These are phyloP conservation scores for Onychostruthus taczanowskii DNA, from an alignment of 2,113 vertebrate genomes.

Conservation along the genomic window DNA sequence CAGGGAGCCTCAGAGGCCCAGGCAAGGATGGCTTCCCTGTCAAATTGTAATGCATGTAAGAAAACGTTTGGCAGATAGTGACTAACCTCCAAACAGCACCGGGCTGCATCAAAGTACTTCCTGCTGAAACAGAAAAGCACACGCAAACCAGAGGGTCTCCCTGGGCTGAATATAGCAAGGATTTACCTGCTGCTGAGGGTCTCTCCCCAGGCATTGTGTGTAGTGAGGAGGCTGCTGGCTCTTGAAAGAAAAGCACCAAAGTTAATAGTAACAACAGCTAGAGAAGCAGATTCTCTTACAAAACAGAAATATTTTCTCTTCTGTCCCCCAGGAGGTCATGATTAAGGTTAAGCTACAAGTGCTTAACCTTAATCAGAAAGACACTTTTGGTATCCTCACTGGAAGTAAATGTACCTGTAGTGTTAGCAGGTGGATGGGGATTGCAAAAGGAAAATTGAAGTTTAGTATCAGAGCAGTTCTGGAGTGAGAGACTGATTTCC, in stretches of 20 bases:
- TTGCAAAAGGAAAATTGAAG: not conserved
- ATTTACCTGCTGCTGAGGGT: not conserved
- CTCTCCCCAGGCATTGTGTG: not conserved
- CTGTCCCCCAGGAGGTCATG: not conserved
- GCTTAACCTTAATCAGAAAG: not conserved
- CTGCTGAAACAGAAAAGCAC: not conserved
- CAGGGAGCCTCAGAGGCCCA: not conserved
- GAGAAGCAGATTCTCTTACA: not conserved
- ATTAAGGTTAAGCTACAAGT: not conserved
- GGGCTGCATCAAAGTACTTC: not conserved
- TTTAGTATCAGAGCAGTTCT: not conserved
- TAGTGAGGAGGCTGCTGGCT: not conserved
- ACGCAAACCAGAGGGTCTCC: not conserved
- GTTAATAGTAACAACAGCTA: not conserved
- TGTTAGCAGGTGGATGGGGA: not conserved
- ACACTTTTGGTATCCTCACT: not conserved
- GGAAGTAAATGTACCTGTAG: not conserved
- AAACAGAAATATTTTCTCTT: not conserved
- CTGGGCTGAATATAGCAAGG: not conserved
- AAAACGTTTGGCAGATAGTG: fast-evolving
- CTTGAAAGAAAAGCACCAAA: not conserved
- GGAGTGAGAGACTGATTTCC: not conserved
- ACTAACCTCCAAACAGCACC: not conserved
- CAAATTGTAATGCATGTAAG: not conserved
- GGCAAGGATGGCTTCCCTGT: not conserved